Base-by-base conservation (phyloP, 1,140 invertebrate genomes). In the Drosophila micromelanica region DNA sequence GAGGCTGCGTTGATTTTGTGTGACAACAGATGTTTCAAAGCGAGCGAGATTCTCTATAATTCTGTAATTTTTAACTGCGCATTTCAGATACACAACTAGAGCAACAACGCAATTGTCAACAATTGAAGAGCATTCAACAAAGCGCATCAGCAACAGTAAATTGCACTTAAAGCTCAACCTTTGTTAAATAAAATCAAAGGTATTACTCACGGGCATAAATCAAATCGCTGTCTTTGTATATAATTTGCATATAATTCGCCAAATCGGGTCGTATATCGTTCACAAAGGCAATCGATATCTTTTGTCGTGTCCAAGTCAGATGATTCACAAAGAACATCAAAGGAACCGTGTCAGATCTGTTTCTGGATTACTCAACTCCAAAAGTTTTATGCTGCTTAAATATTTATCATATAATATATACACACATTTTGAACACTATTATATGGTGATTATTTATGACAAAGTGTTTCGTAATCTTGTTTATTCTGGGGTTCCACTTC, bases 381-480 rank as follows among this genome's bases (percentile, higher is more conserved):
- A 35, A 35, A 35, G 30, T 32, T 32, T 32, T 32, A n/a, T 6
- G 0, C 30, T 7, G 30, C 5, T 30, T 5, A 54, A 42, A 51
- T 17, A 32, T 42, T 23, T 23, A 23, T 23, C 20, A 45, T 12
- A 27, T 27, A 38, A 15, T 52, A 30, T 42, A 15, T 40, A 23
- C 20, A 27, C 7, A 23, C n/a, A n/a, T n/a, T 40, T 40, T 40
- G 9, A 40, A 9, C 5, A 13, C 52, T 38, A 56, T 56, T 56
- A 42, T 37, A 42, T 56, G 13, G 20, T 11, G 20, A 8, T 30
- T 8, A 35, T 42, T 43, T 32, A 15, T 52, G 37, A 45, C n/a
- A 38, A 30, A 42, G 20, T 42, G 12, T 64, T 17, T 55, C 38
- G 40, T 54, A 64, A 64, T 64, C 38, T 30, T 61, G 9, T 42